Base-by-base conservation (phyloP, 2,797 vertebrate genomes). In the Cuniculus paca region DNA sequence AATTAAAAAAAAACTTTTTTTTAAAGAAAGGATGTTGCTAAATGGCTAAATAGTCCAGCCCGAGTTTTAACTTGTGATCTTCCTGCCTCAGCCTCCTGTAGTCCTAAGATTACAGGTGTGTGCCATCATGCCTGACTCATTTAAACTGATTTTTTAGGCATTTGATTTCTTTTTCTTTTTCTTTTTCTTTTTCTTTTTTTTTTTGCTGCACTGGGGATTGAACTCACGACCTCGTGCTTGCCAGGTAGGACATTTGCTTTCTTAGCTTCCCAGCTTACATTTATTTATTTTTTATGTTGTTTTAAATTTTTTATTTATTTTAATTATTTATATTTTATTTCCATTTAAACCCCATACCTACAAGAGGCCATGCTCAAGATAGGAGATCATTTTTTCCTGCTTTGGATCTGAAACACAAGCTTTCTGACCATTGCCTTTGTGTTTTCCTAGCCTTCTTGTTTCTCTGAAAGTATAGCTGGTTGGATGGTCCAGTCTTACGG, bases 121-220 rank as follows among this genome's bases (percentile, higher is more conserved):
- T 14, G 22, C 6, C 12, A 45, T 20, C 72, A 74, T 28, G 12
- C 72, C 39, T 74, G 24, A 74, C 42, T 45, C 72, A 45, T 68
- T 68, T 6, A 34, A 20, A 36, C 20, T 75, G 26, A 75, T 31
- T 75, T 75, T 28, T 39, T 22, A 22, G 13, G n/a, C 60, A 42
- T 54, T 82, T 87, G 13, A 34, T 88, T 84, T 63, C 60, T 84
- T 94, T n/a, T n/a, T n/a, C n/a, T n/a, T n/a, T n/a, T n/a, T n/a
- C n/a, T n/a, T n/a, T n/a, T n/a, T n/a, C n/a, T n/a, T n/a, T n/a
- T n/a, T n/a, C n/a, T n/a, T n/a, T n/a, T n/a, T n/a, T n/a, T n/a
- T n/a, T n/a, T n/a, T n/a, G n/a, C n/a, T n/a, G n/a, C n/a, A n/a
- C n/a, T n/a, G n/a, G n/a, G n/a, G n/a, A n/a, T n/a, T n/a, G n/a